Conservation (phyloP, 2,797 vertebrate genomes). For the Phataginus tricuspis region DNA sequence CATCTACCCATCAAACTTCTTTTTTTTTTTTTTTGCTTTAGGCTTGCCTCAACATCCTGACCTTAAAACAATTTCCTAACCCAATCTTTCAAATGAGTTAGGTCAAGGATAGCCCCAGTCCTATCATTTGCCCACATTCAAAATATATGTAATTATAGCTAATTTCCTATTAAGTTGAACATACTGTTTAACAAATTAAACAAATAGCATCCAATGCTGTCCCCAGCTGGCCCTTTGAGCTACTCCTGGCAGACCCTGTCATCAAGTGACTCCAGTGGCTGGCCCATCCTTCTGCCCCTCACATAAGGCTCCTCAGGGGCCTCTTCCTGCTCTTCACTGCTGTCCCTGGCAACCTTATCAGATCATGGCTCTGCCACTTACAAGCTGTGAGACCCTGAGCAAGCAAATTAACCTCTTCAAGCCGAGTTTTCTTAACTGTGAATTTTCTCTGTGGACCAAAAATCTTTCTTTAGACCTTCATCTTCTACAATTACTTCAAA, state of each 20-base stretch:
- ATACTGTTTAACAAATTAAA: not conserved
- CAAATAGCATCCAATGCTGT: not conserved
- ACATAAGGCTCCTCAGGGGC: not conserved
- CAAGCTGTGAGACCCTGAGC: not conserved
- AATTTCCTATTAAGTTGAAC: not conserved
- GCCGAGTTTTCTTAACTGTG: not conserved
- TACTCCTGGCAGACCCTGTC: not conserved
- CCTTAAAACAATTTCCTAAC: not conserved
- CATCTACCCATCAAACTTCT: slow-evolving; percentile 17
- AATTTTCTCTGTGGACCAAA: not conserved
- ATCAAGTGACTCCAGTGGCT: no score
- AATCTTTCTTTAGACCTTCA: not conserved
- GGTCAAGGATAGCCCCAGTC: not conserved
- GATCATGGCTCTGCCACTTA: not conserved
- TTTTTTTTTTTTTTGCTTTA: not conserved
- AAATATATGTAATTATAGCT: not conserved
- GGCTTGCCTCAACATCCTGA: not conserved
- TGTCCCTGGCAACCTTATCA: not conserved
- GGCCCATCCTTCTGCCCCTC: not conserved
- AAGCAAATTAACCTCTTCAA: not conserved
- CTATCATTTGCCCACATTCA: not conserved
- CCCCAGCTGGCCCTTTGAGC: not conserved
- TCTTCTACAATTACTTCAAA: not conserved
- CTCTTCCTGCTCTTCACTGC: not conserved
- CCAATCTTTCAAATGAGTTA: not conserved